These are phyloP conservation scores for Catocala sponsa DNA, from an alignment of 2,888 invertebrate genomes.

Conservation along the genomic window DNA sequence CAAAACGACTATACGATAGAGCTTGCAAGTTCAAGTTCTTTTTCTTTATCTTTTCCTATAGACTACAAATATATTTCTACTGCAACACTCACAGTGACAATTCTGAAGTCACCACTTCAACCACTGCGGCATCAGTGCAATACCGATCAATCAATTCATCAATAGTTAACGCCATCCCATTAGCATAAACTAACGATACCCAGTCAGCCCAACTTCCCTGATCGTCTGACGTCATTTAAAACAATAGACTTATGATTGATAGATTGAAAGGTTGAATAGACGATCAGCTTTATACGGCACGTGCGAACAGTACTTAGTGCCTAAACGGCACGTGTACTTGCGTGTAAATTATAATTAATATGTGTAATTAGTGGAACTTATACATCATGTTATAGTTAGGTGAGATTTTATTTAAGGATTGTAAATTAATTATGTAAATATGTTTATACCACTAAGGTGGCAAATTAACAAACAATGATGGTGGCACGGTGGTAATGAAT, in stretches of 20 bases:
- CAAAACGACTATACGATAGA: no score
- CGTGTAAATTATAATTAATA: slow-evolving; percentile 9
- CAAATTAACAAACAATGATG: no score
- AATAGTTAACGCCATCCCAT: slow-evolving; percentile 11
- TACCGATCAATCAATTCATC: neutral
- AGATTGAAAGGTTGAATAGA: slow-evolving; percentile 55
- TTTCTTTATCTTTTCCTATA: no score
- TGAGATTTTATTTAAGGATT: no score
- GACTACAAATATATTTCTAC: no score
- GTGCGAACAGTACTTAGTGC: slow-evolving; percentile 46
- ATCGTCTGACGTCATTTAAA: slow-evolving; percentile 61
- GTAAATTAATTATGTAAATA: no score
- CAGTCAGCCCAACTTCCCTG: slow-evolving; percentile 28
- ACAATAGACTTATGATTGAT: slow-evolving; percentile 62
- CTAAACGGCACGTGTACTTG: slow-evolving; percentile 23
- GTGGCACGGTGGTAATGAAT: no score
- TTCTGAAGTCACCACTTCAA: no score
- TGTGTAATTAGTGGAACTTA: neutral
- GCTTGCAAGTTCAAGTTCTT: no score
- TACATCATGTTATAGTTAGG: neutral
- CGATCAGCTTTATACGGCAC: slow-evolving; percentile 54
- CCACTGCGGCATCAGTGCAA: no score
- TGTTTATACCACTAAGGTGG: no score
- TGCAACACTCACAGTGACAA: no score
- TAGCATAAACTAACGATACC: slow-evolving; percentile 40